phyloP scores from a whole-genome alignment of 2,888 invertebrate species.

The Pristionchus arcanus region DNA sequence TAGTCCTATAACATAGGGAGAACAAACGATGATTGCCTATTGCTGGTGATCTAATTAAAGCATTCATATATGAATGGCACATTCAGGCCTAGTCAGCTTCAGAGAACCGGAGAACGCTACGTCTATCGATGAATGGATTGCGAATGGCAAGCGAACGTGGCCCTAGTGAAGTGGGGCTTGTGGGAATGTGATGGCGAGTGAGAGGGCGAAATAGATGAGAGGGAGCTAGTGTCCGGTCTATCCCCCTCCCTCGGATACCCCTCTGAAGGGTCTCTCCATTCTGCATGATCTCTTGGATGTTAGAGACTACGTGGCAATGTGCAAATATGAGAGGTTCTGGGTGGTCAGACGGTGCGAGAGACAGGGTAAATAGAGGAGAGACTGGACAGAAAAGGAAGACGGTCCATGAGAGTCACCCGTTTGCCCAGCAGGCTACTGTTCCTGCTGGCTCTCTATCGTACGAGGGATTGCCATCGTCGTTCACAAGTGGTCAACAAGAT shows the following conservation, averaged over 20 bases:
- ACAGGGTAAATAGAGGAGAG: background rate
- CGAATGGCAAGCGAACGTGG: background rate
- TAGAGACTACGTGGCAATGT: background rate
- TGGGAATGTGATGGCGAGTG: too few relatives aligned
- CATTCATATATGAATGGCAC: too few relatives aligned
- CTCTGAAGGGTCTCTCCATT: background rate
- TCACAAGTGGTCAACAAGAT: background rate
- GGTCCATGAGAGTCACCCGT: background rate
- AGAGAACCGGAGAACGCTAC: background rate
- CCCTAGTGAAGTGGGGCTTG: background rate
- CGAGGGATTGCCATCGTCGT: background rate
- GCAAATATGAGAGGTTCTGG: background rate
- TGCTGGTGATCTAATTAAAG: too few relatives aligned
- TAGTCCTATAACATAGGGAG: too few relatives aligned
- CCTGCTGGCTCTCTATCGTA: background rate
- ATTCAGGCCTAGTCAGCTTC: too few relatives aligned
- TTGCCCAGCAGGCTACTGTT: constrained; percentile 49
- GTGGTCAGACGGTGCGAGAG: background rate
- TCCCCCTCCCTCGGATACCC: background rate
- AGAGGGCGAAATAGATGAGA: background rate
- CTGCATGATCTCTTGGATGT: background rate
- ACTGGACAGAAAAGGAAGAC: background rate
- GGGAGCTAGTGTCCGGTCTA: constrained; percentile 35
- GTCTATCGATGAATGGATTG: background rate
- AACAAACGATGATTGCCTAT: too few relatives aligned